Base-by-base conservation (phyloP, 2,888 invertebrate species). In the Limnephilus auricula region DNA sequence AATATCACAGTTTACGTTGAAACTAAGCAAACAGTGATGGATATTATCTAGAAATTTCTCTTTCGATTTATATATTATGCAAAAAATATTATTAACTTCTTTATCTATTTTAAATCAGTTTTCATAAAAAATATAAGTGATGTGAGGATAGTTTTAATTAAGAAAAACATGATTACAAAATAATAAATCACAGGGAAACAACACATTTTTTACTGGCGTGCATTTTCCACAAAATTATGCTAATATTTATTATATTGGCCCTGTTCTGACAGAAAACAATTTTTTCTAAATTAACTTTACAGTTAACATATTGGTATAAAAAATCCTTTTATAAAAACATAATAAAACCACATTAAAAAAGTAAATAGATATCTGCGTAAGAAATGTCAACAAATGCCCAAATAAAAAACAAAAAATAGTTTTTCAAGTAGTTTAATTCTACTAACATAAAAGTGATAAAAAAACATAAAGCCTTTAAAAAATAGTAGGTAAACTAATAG, bases 1-100 rank as follows among this genome's bases (percentile, higher is more conserved):
- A 92, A 92, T 92, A 92, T 92, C 92, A 92, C 92, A 92, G 92
- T 78, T 89, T 85, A 82, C 79, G 50, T 87, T 82, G 90, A 87
- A 65, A 50, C 65, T 65, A 65, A 87, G 87, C 45, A 87, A 78
- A 87, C 87, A 65, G 45, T n/a, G 65, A 65, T 65, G 65, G 65
- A n/a, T 65, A n/a, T 65, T 65, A 9, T 65, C 65, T 65, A 65
- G n/a, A 65, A 65, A 65, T 65, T 18, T 18, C 50, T 65, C 50
- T 9, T 50, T 50, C 4, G 10, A 50, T 50, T 50, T 50, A 50
- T 50, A 4, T 65, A 18, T 25, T 65, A 65, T 18, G 18, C 2
- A 65, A 65, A 18, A 65, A 4, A 65, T 65, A 65, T 25, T 25
- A 65, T 65, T 65, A 65, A 65, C 65, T n/a, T 9, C 9, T n/a